Evolutionary conservation across 2,797 vertebrate species (phyloP).

Genomic region (Urosaurus nigricauda): DNA sequence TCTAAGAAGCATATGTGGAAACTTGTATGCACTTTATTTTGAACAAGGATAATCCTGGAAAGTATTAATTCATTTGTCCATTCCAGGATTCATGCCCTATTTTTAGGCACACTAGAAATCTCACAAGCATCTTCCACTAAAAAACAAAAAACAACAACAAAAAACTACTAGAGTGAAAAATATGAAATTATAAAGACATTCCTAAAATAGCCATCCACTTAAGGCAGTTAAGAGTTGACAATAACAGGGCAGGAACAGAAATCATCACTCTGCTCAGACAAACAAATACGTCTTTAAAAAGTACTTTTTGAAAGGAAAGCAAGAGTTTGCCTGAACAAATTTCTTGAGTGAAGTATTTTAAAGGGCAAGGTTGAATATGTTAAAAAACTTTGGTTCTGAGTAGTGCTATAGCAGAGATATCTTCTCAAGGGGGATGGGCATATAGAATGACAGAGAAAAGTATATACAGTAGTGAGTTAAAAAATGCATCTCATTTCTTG

Average conservation of each 20-base stretch:
- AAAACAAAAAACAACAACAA: background rate
- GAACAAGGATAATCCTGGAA: slow-evolving; percentile 37
- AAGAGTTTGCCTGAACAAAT: background rate
- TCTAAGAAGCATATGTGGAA: background rate
- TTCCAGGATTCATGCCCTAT: background rate
- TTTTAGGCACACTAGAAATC: background rate
- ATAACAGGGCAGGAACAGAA: background rate
- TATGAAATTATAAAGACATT: background rate
- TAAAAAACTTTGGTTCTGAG: background rate
- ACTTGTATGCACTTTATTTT: background rate
- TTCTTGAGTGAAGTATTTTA: background rate
- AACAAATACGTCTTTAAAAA: background rate
- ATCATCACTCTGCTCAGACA: no score
- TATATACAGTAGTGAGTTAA: no score
- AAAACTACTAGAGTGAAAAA: no score
- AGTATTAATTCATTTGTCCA: background rate
- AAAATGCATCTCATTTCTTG: no score
- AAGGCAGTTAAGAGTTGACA: no score
- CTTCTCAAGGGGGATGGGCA: no score
- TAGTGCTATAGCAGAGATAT: background rate
- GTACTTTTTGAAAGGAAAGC: background rate
- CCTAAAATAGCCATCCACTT: background rate
- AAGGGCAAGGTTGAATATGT: no score
- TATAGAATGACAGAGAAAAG: background rate
- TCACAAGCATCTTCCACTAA: background rate